phyloP scores from a whole-genome alignment of 53 echinoderm and acorn worm species.

The Luidia sarsii region DNA sequence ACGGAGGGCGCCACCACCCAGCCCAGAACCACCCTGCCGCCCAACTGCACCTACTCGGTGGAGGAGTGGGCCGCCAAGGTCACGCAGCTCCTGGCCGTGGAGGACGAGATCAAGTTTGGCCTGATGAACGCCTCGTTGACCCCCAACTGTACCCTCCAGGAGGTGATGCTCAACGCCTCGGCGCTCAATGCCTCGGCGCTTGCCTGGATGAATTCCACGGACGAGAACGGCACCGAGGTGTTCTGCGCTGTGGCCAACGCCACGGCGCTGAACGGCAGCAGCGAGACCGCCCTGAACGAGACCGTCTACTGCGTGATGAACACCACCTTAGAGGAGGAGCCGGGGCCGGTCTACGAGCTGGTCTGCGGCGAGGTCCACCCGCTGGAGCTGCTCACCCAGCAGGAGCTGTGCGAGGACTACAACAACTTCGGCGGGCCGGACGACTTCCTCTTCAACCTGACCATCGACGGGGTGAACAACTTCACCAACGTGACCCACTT shows the following conservation, averaged over 20 bases:
- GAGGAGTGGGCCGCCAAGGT: constrained; percentile 63
- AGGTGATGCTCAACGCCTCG: constrained; percentile 8
- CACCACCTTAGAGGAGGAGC: neutral
- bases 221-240: constrained; percentile 37
- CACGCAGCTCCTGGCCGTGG: neutral
- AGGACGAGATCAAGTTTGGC: constrained; percentile 29
- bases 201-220: constrained; percentile 41
- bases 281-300: neutral
- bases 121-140: constrained; percentile 20
- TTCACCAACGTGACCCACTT: constrained; percentile 15
- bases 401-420: constrained; percentile 11
- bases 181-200: neutral
- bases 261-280: neutral
- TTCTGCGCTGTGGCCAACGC: constrained; percentile 2
- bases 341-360: neutral
- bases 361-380: constrained; percentile 10
- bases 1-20: constrained; percentile 13
- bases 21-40: constrained; percentile 13
- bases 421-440: constrained; percentile 7
- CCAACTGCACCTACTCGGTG: constrained; percentile 58
- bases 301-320: constrained; percentile 17
- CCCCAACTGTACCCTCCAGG: constrained; percentile 23
- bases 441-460: neutral
- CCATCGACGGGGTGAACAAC: neutral
- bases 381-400: neutral